Base-by-base conservation (phyloP, 2,888 invertebrate genomes). In the Enchytraeus crypticus region DNA sequence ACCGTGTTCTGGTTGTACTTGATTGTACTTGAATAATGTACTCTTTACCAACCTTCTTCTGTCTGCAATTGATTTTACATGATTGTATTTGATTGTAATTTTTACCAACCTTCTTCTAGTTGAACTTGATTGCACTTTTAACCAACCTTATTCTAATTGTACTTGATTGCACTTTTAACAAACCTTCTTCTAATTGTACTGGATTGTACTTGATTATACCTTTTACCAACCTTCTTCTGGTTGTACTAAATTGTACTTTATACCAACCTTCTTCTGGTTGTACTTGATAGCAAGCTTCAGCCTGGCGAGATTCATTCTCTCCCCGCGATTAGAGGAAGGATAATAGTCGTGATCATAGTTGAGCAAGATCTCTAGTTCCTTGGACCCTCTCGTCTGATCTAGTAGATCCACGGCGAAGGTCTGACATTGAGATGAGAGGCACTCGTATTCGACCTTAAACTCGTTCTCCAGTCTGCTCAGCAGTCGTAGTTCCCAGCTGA, bases 1-100 rank as follows among this genome's bases (percentile, higher is more conserved):
- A 93, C 96, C 88, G 92, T 92, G 82, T 97, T 97, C 80, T 97
- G 97, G 53, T 96, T 85, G 71, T 95, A 84, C 77, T 95, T 95
- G 73, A 98, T 91, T 64, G 97, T 97, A 72, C n/a, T n/a, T n/a
- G n/a, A n/a, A n/a, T n/a, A n/a, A n/a, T n/a, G n/a, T n/a, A n/a
- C n/a, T n/a, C n/a, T n/a, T n/a, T n/a, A n/a, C n/a, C n/a, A n/a
- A n/a, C n/a, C n/a, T n/a, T n/a, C n/a, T n/a, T n/a, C n/a, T n/a
- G n/a, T n/a, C n/a, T n/a, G n/a, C n/a, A n/a, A n/a, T n/a, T n/a
- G n/a, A n/a, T n/a, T n/a, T n/a, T n/a, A n/a, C n/a, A n/a, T n/a
- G n/a, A n/a, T n/a, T n/a, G n/a, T n/a, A n/a, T n/a, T n/a, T n/a
- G n/a, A n/a, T n/a, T n/a, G n/a, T n/a, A n/a, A n/a, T n/a, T n/a